phyloP scores from a whole-genome alignment of 1,140 invertebrate genomes.

The Zaprionus camerounensis region DNA sequence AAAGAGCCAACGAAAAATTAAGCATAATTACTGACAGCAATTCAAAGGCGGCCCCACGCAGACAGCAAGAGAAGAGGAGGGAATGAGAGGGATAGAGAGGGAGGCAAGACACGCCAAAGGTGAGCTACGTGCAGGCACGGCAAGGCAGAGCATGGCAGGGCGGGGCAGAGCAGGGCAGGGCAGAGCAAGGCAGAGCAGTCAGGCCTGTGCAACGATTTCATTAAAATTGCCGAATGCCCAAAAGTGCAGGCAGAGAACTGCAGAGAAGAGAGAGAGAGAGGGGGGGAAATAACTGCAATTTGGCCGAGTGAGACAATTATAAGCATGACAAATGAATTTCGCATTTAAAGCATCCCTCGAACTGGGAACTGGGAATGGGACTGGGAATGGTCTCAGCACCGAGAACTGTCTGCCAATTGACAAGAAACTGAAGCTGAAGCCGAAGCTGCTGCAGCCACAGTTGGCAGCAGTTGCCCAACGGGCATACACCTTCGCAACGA shows the following conservation, averaged over 20 bases:
- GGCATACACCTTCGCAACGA: conserved; percentile 60
- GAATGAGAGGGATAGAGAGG: too few species aligned
- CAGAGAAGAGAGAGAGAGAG: neutral
- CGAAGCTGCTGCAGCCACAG: neutral
- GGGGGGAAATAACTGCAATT: conserved; percentile 53
- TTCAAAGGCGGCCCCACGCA: conserved; percentile 68
- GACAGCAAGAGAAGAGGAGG: conserved; percentile 28
- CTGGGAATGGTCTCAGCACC: conserved; percentile 10
- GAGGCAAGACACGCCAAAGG: conserved; percentile 18
- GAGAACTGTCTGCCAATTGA: conserved; percentile 62
- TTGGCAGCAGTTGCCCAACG: conserved; percentile 63
- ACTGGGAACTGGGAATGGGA: neutral
- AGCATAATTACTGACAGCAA: conserved; percentile 82
- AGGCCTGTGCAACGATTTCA: conserved; percentile 72
- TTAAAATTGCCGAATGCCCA: conserved; percentile 69
- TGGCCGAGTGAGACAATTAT: conserved; percentile 79
- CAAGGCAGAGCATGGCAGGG: neutral
- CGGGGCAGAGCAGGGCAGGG: neutral
- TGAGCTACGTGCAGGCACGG: conserved; percentile 10
- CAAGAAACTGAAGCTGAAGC: neutral
- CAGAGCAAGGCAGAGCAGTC: neutral
- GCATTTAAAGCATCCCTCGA: conserved; percentile 55
- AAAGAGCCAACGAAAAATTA: conserved; percentile 68
- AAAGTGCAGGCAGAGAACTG: conserved; percentile 9
- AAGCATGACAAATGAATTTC: conserved; percentile 83